Conservation (phyloP, 2,797 vertebrate genomes). For the Avahi laniger region DNA sequence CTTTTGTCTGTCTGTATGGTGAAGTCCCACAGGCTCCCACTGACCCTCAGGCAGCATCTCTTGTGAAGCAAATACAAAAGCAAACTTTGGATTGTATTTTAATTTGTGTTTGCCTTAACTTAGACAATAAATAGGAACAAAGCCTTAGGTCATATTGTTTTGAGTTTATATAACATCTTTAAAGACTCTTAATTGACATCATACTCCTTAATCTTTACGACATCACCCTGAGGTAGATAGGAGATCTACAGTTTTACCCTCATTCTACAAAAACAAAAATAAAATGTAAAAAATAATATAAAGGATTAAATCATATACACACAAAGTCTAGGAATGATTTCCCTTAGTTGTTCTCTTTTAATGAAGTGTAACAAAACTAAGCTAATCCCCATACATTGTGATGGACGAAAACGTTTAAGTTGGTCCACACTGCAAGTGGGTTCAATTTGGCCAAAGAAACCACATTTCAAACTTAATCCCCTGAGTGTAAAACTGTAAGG, state of each 20-base stretch:
- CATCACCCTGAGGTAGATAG: constrained; percentile 48
- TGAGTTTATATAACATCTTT: background rate
- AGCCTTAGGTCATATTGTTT: background rate
- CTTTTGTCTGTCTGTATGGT: background rate
- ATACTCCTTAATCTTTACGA: background rate
- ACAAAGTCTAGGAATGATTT: background rate
- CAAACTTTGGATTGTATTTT: background rate
- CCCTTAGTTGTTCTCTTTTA: background rate
- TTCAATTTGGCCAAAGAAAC: background rate
- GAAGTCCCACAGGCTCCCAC: background rate
- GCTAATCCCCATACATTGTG: background rate
- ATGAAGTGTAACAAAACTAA: background rate
- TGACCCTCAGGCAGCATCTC: background rate
- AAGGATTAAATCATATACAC: background rate
- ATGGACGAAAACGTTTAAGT: background rate
- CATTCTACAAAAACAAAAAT: constrained; percentile 20
- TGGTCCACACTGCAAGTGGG: background rate
- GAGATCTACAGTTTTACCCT: background rate
- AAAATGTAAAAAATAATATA: background rate
- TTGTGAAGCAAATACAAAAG: background rate
- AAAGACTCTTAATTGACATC: background rate
- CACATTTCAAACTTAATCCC: background rate
- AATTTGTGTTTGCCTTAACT: background rate
- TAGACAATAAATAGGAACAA: background rate
- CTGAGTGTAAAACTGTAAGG: background rate